These are phyloP conservation scores for Drosophila atripex DNA, from an alignment of 2,888 invertebrate genomes.

Conservation along the genomic window DNA sequence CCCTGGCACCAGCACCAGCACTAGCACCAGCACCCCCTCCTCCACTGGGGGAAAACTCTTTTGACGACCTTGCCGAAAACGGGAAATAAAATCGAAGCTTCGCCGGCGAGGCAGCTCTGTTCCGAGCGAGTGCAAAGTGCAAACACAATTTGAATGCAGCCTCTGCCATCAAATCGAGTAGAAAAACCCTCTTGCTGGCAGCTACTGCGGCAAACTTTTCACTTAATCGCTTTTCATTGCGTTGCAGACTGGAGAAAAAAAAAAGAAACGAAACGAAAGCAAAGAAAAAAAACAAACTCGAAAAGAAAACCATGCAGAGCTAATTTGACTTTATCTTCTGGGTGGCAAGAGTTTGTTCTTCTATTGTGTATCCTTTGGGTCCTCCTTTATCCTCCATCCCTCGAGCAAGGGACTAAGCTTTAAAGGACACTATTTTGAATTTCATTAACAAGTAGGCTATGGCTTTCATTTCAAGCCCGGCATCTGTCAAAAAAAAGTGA, in stretches of 20 bases:
- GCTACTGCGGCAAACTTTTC: conserved; percentile 56
- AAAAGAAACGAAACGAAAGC: conserved; percentile 16
- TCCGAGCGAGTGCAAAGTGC: conserved; percentile 66
- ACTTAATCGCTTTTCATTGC: conserved; percentile 74
- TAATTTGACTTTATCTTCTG: conserved; percentile 72
- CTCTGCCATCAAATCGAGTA: conserved; percentile 67
- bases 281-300: not conserved
- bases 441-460: no score
- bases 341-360: conserved; percentile 35
- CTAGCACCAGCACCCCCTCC: no score
- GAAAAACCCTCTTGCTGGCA: conserved; percentile 46
- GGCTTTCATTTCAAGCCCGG: no score
- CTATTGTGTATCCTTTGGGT: not conserved
- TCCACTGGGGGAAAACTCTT: not conserved
- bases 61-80: conserved; percentile 29
- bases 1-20: not conserved
- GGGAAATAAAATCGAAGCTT: conserved; percentile 3
- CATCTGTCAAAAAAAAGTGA: no score
- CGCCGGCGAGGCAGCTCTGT: conserved; percentile 1
- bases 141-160: conserved; percentile 66
- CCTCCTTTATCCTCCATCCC: conserved; percentile 2
- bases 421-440: no score
- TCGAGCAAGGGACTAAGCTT: not conserved
- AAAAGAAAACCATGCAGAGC: conserved; percentile 71
- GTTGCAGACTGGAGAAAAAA: conserved; percentile 18